These are phyloP conservation scores for Dicyrtoma fusca DNA, from an alignment of 2,888 invertebrate species.

Conservation along the genomic window DNA sequence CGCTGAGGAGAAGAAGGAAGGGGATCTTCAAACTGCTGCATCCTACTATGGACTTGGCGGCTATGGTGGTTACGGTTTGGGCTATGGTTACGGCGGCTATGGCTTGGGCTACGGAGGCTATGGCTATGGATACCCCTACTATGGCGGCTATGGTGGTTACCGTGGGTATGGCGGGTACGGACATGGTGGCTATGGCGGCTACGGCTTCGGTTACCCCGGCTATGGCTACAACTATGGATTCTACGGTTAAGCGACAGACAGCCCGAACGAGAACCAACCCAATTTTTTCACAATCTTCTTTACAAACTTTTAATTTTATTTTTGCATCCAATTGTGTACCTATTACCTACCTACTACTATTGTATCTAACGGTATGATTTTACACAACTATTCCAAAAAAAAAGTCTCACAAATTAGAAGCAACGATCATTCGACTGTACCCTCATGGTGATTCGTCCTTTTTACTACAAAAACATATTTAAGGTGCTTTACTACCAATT, in stretches of 20 bases:
- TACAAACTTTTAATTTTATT: neutral
- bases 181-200: neutral
- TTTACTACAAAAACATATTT: too few relatives aligned
- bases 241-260: neutral
- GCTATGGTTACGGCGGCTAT: slow-evolving; percentile 22
- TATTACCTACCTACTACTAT: too few relatives aligned
- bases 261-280: too few relatives aligned
- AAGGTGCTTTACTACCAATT: too few relatives aligned
- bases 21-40: slow-evolving; percentile 54
- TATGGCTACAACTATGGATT: slow-evolving; percentile 20
- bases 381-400: neutral
- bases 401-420: too few relatives aligned
- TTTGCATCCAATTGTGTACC: neutral
- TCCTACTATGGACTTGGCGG: slow-evolving; percentile 48
- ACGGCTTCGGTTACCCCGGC: neutral
- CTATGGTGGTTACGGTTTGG: slow-evolving; percentile 6
- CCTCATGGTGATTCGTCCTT: too few relatives aligned
- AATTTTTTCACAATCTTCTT: neutral
- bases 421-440: too few relatives aligned
- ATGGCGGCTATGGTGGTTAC: neutral
- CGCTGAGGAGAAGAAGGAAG: slow-evolving; percentile 43
- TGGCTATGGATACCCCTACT: slow-evolving; percentile 16
- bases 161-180: neutral
- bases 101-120: slow-evolving; percentile 19
- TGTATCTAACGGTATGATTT: too few relatives aligned